Conservation (phyloP, 2,797 vertebrate genomes). For the Champsocephalus esox region DNA sequence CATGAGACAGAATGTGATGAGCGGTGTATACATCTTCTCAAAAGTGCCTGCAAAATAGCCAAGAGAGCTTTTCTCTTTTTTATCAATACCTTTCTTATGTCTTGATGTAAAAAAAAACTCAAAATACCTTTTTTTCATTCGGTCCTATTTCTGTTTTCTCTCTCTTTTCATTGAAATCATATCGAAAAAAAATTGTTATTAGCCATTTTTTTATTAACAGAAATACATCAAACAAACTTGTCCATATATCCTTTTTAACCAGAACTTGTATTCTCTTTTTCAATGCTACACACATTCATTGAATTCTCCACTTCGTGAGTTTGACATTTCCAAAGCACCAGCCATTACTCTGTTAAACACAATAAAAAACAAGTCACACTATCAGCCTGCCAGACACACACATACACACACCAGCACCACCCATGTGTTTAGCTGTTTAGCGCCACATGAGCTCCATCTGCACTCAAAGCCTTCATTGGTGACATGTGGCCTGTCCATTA, state of each 20-base stretch:
- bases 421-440: slow-evolving; percentile 63
- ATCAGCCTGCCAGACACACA: slow-evolving; percentile 8
- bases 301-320: slow-evolving; percentile 14
- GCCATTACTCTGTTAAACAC: slow-evolving; percentile 26
- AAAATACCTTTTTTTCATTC: not conserved
- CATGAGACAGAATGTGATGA: slow-evolving; percentile 8
- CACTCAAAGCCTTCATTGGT: slow-evolving; percentile 65
- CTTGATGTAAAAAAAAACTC: not conserved
- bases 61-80: not conserved
- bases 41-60: slow-evolving; percentile 2
- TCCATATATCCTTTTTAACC: not conserved
- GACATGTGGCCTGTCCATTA: slow-evolving; percentile 79
- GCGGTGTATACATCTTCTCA: not conserved
- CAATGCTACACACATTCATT: not conserved
- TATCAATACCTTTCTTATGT: slow-evolving; percentile 1
- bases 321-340: slow-evolving; percentile 39
- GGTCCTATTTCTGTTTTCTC: not conserved
- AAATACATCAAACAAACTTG: not conserved
- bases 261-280: slow-evolving; percentile 11
- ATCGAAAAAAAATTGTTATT: not conserved
- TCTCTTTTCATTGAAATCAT: not conserved
- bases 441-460: slow-evolving; percentile 75
- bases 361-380: slow-evolving; percentile 13
- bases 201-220: not conserved
- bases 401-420: slow-evolving; percentile 27